Evolutionary conservation across 2,797 vertebrate genomes (phyloP).

Genomic region (Rhinogobio ventralis): DNA sequence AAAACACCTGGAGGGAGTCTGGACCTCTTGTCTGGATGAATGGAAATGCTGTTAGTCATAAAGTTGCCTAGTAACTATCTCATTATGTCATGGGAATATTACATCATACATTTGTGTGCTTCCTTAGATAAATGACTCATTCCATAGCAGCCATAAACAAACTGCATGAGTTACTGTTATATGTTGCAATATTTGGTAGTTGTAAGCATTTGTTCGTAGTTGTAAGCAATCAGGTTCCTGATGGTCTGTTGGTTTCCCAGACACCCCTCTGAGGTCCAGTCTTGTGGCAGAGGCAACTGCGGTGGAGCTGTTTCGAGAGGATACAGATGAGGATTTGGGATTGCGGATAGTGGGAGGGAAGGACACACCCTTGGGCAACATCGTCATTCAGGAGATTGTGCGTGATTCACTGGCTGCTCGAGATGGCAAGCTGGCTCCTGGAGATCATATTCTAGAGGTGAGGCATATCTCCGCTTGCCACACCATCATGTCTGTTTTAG

Average conservation of each 20-base stretch:
- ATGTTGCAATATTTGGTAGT: background rate
- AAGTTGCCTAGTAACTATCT: slow-evolving; percentile 57
- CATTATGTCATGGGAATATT: slow-evolving; percentile 43
- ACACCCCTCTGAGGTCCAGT: slow-evolving; percentile 85
- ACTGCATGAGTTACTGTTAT: background rate
- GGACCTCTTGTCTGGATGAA: slow-evolving; percentile 18
- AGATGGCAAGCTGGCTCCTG: slow-evolving; percentile 88
- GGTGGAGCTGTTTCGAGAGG: slow-evolving; percentile 87
- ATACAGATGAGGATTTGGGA: slow-evolving; percentile 86
- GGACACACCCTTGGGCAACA: slow-evolving; percentile 92
- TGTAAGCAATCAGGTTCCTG: background rate
- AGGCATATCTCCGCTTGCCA: slow-evolving; percentile 43
- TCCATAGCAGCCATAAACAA: background rate
- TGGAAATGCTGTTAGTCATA: slow-evolving; percentile 55
- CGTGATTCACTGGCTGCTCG: slow-evolving; percentile 83
- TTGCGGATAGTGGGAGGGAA: slow-evolving; percentile 92
- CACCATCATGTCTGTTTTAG: slow-evolving; percentile 13
- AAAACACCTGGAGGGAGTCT: slow-evolving; percentile 53
- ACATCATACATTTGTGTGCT: slow-evolving; percentile 27
- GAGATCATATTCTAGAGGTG: slow-evolving; percentile 94
- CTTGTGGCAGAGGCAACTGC: slow-evolving; percentile 88
- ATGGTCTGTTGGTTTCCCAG: slow-evolving; percentile 65
- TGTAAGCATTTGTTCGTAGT: slow-evolving; percentile 2
- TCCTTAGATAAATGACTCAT: slow-evolving; percentile 17
- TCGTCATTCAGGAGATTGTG: slow-evolving; percentile 90